Evolutionary conservation across 2,797 vertebrate genomes (phyloP).

Genomic region (Tragelaphus oryx): DNA sequence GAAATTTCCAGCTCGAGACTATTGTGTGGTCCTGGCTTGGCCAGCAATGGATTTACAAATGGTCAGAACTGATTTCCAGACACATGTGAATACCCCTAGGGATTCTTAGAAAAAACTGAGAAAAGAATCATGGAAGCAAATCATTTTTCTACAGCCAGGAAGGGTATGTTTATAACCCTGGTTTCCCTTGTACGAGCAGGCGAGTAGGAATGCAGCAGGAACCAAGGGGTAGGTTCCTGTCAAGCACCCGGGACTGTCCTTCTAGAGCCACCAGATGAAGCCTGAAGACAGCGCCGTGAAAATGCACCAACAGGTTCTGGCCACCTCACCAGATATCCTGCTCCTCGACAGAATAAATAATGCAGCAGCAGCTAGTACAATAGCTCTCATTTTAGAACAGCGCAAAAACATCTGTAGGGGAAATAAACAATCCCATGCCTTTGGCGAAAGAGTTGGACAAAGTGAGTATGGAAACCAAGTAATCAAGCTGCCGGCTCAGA

Average conservation of each 20-base stretch:
- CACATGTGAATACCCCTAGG: not conserved
- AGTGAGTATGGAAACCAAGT: not conserved
- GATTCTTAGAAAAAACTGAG: not conserved
- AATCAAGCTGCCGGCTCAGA: not conserved
- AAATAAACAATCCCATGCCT: not conserved
- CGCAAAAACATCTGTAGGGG: conserved; percentile 30
- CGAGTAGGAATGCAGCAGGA: not conserved
- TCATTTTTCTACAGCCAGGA: conserved; percentile 29
- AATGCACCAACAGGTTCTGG: not conserved
- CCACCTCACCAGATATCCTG: not conserved
- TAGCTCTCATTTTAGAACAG: not conserved
- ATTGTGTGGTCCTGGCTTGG: conserved; percentile 12
- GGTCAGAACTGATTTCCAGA: conserved; percentile 35
- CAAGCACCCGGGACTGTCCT: not conserved
- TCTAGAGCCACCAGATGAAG: not conserved
- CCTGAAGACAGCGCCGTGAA: not conserved
- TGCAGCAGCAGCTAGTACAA: not conserved
- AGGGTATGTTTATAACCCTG: conserved; percentile 24
- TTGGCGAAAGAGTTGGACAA: not conserved
- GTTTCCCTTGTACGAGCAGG: conserved; percentile 5
- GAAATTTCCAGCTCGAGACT: not conserved
- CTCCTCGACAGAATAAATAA: conserved; percentile 1
- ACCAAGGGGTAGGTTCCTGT: not conserved
- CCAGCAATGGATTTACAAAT: not conserved
- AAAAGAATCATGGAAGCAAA: conserved; percentile 44